These are phyloP conservation scores for Nomada fucata DNA, from an alignment of 2,888 invertebrate genomes.

Conservation along the genomic window DNA sequence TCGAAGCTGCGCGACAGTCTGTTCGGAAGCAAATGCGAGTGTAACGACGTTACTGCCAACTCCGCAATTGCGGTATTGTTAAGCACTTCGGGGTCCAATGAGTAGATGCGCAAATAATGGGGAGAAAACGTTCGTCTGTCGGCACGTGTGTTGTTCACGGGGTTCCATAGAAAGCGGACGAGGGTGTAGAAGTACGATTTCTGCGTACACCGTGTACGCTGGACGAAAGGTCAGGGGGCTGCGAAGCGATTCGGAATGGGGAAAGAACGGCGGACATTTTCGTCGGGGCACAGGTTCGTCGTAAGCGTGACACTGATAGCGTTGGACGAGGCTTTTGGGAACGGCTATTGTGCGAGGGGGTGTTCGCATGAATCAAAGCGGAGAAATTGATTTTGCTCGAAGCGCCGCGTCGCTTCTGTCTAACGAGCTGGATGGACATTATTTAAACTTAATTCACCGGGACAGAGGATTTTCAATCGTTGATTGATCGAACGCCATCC, in stretches of 20 bases:
- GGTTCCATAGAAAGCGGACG: conserved; percentile 13
- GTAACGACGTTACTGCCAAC: conserved; percentile 64
- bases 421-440: neutral
- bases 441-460: neutral
- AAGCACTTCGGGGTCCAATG: conserved; percentile 46
- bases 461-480: neutral
- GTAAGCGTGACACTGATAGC: conserved; percentile 45
- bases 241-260: conserved; percentile 59
- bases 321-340: conserved; percentile 46
- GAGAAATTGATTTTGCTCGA: conserved; percentile 35
- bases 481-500: too few relatives aligned
- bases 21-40: conserved; percentile 45
- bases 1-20: conserved; percentile 46
- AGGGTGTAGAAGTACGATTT: conserved; percentile 52
- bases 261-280: conserved; percentile 63
- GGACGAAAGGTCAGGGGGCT: conserved; percentile 49
- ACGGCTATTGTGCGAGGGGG: conserved; percentile 20
- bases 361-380: conserved; percentile 41
- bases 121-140: conserved; percentile 38
- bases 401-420: conserved; percentile 1
- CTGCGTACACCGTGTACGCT: conserved; percentile 49
- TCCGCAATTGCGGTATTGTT: conserved; percentile 69
- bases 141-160: conserved; percentile 11
- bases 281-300: neutral
- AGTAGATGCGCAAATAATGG: conserved; percentile 64